Evolutionary conservation across 2,888 invertebrate species (phyloP).

Genomic region (Drosophila imparisetae): DNA sequence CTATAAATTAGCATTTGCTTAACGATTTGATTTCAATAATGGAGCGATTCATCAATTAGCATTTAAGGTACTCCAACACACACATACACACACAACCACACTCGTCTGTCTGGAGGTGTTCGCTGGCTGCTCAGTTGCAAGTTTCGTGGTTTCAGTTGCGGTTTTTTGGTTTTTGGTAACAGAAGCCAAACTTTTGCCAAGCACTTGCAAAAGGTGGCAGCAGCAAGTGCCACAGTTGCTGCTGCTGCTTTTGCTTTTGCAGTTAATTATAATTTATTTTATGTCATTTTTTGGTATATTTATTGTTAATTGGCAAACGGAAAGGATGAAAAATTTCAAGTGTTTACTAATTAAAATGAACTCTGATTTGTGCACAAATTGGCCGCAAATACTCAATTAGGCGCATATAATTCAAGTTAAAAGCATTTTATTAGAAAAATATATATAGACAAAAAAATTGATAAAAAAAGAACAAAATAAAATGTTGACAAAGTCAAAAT

Average conservation of each 20-base stretch:
- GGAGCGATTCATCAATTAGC: slow-evolving; percentile 76
- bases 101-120: slow-evolving; percentile 2
- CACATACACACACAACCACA: slow-evolving; percentile 11
- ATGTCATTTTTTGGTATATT: slow-evolving; percentile 45
- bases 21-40: slow-evolving; percentile 74
- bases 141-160: slow-evolving; percentile 21
- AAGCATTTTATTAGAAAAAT: neutral
- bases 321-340: slow-evolving; percentile 19
- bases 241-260: slow-evolving; percentile 25
- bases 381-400: neutral
- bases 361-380: neutral
- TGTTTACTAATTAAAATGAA: slow-evolving; percentile 9
- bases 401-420: neutral
- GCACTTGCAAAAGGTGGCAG: slow-evolving; percentile 2
- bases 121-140: slow-evolving; percentile 22
- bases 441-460: neutral
- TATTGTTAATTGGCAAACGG: slow-evolving; percentile 49
- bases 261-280: slow-evolving; percentile 64
- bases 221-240: slow-evolving; percentile 1
- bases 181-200: slow-evolving; percentile 23
- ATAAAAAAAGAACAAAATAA: neutral
- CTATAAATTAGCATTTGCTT: slow-evolving; percentile 69
- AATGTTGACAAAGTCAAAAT: neutral
- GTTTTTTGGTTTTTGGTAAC: slow-evolving; percentile 8
- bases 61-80: slow-evolving; percentile 40